A percentile compares a stretch with the other conserved stretches of the same genome.
These are phyloP conservation scores for Epirrhoe alternata DNA, from an alignment of 2,888 invertebrate genomes.

Conservation along the genomic window DNA sequence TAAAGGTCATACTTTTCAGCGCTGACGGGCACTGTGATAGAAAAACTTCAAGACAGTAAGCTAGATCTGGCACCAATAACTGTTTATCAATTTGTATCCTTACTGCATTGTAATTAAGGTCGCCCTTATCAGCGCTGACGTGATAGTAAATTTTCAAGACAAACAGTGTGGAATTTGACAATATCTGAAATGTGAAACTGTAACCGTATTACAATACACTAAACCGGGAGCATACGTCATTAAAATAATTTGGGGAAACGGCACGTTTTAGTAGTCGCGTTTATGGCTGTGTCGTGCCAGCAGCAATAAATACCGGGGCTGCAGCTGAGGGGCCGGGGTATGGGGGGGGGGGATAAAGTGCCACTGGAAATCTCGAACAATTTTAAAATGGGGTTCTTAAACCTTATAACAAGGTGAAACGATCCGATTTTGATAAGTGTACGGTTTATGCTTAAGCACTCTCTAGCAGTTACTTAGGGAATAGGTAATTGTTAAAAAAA, in stretches of 20 bases:
- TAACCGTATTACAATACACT: conserved; percentile 70
- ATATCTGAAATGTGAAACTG: conserved; percentile 50
- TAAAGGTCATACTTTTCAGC: no score
- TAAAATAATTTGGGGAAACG: conserved; percentile 78
- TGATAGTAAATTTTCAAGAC: no score
- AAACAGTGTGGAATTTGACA: conserved; percentile 60
- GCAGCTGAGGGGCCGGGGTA: conserved; percentile 35
- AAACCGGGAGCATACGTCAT: conserved; percentile 69
- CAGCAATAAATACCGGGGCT: conserved; percentile 74
- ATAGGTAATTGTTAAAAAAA: no score
- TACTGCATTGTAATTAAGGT: no score
- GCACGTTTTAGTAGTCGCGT: conserved; percentile 74
- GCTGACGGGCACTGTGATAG: no score
- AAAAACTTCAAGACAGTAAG: no score
- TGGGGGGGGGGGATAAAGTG: conserved; percentile 9
- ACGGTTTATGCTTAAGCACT: no score
- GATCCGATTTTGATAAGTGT: not conserved
- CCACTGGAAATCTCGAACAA: conserved; percentile 17
- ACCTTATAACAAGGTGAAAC: not conserved
- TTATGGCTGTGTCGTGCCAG: conserved; percentile 70
- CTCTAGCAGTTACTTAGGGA: no score
- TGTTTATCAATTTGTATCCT: no score
- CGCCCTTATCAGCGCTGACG: no score
- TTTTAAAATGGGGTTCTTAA: conserved; percentile 10
- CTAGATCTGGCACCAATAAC: no score